Percentiles rank a stretch among this genome's conserved stretches.
phyloP scores from a whole-genome alignment of 1,140 invertebrate species.

The Trichonephila clavipes region DNA sequence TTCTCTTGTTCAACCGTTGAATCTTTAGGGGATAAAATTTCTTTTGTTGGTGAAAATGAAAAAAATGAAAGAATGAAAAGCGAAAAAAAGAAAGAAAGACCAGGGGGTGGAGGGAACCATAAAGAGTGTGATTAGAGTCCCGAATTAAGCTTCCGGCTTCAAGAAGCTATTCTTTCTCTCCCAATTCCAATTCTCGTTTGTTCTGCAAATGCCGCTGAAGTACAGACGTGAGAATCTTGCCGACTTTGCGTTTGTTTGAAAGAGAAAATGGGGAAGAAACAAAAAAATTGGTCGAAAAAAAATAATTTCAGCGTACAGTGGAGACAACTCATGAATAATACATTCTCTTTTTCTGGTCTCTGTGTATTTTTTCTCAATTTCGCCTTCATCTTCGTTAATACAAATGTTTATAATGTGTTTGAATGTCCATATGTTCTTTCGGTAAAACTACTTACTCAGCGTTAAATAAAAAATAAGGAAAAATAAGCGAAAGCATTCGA shows the following conservation, averaged over 20 bases:
- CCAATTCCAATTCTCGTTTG: constrained; percentile 47
- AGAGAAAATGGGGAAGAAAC: background rate
- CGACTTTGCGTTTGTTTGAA: constrained; percentile 43
- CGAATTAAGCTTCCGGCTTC: constrained; percentile 58
- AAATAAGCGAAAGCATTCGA: too few species aligned
- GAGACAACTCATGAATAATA: constrained; percentile 60
- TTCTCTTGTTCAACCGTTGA: background rate
- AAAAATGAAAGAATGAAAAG: background rate
- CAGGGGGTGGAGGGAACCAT: background rate
- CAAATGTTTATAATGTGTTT: constrained; percentile 35
- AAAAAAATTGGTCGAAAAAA: background rate
- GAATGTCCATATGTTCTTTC: background rate
- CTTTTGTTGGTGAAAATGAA: background rate
- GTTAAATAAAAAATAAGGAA: background rate
- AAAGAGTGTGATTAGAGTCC: constrained; percentile 49
- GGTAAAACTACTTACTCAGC: background rate
- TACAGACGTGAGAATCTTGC: constrained; percentile 60
- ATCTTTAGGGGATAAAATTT: constrained; percentile 28
- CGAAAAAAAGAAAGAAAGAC: constrained; percentile 9
- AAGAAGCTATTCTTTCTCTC: constrained; percentile 21
- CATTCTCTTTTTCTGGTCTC: constrained; percentile 13
- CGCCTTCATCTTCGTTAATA: background rate
- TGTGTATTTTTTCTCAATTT: background rate
- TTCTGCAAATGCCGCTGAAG: constrained; percentile 24
- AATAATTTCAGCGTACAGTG: background rate